Evolutionary conservation across 1,140 invertebrate species (phyloP), one percentile per base, ranked within the genome.

Genomic region (Lepidostoma basale): DNA sequence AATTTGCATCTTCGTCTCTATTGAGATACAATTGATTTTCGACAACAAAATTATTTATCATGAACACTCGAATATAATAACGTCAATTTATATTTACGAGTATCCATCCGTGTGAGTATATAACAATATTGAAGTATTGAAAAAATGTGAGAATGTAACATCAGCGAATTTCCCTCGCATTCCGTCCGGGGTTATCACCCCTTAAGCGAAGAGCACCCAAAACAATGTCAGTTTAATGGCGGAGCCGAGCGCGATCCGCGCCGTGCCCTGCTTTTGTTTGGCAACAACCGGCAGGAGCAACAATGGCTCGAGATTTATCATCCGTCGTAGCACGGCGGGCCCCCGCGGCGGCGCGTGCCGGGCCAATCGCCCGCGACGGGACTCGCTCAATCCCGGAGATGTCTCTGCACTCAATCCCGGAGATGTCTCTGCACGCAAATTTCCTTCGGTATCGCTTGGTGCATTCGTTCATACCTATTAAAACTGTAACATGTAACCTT

Each of bases 101-200:
- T n/a, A n/a, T n/a, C n/a, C n/a, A n/a, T n/a, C n/a, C n/a, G n/a
- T n/a, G n/a, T n/a, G n/a, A n/a, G n/a, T n/a, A n/a, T n/a, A n/a
- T n/a, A n/a, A n/a, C n/a, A n/a, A n/a, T n/a, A n/a, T n/a, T n/a
- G n/a, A n/a, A n/a, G n/a, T n/a, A n/a, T n/a, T n/a, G 25, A 2
- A 52, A n/a, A 52, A 52, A 52, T 52, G 47, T 52, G 47, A 52
- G 47, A 52, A 52, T 52, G 28, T 28, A 26, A 25, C n/a, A 18
- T 52, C 47, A 52, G 25, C 18, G 47, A 28, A 28, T 28, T 52
- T 52, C 47, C 47, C 47, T 16, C 22, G 47, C 1, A 52, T 28
- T 30, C 25, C 44, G 20, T n/a, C n/a, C n/a, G n/a, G n/a, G n/a
- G n/a, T n/a, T 4, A 45, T 45, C 42, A 45, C 42, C 42, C 42